Evolutionary conservation across 2,888 invertebrate species (phyloP), one percentile per base, ranked within the genome.

Genomic region (Folsomia candida): DNA sequence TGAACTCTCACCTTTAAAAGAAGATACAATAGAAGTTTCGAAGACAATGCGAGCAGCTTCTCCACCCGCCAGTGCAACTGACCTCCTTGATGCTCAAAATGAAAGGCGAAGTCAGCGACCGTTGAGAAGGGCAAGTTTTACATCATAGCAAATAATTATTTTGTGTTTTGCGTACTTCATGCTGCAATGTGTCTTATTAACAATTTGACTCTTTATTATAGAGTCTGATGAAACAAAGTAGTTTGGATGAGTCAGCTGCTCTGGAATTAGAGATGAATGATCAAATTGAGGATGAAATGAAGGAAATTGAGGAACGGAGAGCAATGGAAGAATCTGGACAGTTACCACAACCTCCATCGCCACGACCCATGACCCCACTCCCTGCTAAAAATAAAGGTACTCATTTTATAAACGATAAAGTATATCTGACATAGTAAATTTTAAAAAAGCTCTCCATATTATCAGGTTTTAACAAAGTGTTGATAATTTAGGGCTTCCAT

Each of bases 1-100:
- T 81, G 90, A 89, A 1, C 86, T 99, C 76, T 87, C 90, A 37
- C 88, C 90, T 2, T 85, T 91, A 71, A 89, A 90, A 72, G 97
- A 99, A 85, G 97, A 99, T 83, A 95, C 97, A 0, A 87, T 96
- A 79, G 94, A 95, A 84, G 91, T 97, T n/a, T 92, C 94, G 1
- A 90, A 90, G 81, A 89, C 89, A 62, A 97, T 98, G 96, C 86
- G 97, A 79, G 93, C 97, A 0, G 94, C 95, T 68, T 94, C 96
- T 1, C 97, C 97, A 4, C 97, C 97, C 1, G 92, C 93, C 1
- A 94, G 92, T 83, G 94, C 94, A 51, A 90, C 91, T 26, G 96
- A 97, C 83, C 88, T 94, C 81, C 83, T 94, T 67, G 94, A 94
- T 82, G 90, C 91, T 75, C 93, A 93, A 83, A 92, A 92, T 83